A percentile compares a stretch with the other conserved stretches of the same genome.
phyloP scores from a whole-genome alignment of 1,140 invertebrate species.

The Oscheius sp. region DNA sequence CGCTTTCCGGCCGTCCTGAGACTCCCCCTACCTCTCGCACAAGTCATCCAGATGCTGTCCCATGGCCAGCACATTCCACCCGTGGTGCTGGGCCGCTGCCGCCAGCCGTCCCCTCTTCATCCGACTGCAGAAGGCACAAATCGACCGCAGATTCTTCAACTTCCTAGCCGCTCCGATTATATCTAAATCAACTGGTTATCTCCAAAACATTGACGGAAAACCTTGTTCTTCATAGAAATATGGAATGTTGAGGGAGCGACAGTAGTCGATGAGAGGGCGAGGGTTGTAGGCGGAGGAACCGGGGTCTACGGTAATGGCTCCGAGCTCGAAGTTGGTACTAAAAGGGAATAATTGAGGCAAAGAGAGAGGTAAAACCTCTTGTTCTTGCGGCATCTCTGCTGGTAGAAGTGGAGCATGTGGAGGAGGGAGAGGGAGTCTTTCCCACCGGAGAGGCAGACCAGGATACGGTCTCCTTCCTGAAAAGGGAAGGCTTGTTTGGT shows the following conservation, averaged over 20 bases:
- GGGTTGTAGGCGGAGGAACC: constrained; percentile 70
- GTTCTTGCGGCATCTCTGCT: constrained; percentile 69
- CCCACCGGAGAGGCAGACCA: constrained; percentile 80
- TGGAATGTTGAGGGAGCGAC: constrained; percentile 70
- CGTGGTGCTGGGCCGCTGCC: constrained; percentile 71
- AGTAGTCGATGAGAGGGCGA: constrained; percentile 70
- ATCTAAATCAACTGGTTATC: constrained; percentile 60
- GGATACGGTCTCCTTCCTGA: constrained; percentile 74
- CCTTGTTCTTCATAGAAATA: constrained; percentile 73
- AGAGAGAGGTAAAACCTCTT: neutral
- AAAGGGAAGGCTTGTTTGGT: neutral
- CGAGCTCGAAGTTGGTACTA: constrained; percentile 73
- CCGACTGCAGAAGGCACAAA: constrained; percentile 72
- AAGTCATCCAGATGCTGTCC: constrained; percentile 84
- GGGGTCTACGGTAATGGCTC: constrained; percentile 74
- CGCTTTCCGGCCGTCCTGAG: too few species aligned
- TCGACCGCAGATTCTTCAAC: constrained; percentile 64
- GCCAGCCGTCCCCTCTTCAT: constrained; percentile 73
- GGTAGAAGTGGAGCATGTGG: constrained; percentile 79
- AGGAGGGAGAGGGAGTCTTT: constrained; percentile 78
- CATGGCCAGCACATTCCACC: constrained; percentile 80
- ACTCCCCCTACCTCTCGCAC: constrained; percentile 67
- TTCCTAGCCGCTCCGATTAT: constrained; percentile 65
- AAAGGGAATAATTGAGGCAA: neutral
- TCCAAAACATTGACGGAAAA: constrained; percentile 33